Percentiles rank a stretch among this genome's conserved stretches.
These are phyloP conservation scores for Malurus melanocephalus DNA, from an alignment of 2,113 vertebrate species.

Conservation along the genomic window DNA sequence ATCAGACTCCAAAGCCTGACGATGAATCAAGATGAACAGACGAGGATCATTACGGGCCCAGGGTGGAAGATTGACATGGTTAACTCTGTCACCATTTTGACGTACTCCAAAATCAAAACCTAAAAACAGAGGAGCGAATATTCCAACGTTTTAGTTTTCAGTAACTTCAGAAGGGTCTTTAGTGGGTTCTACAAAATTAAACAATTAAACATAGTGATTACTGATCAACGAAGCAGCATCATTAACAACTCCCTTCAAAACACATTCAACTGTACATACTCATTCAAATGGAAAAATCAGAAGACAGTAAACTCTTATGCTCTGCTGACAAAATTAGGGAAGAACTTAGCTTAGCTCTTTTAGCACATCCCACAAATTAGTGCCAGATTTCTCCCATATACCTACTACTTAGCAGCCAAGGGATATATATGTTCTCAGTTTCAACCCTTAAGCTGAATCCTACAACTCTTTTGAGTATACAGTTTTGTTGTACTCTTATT, in stretches of 20 bases:
- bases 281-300: not conserved
- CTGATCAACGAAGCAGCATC: not conserved
- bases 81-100: constrained; percentile 94
- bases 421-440: not conserved
- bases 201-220: not conserved
- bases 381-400: not conserved
- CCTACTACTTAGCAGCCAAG: not conserved
- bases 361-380: not conserved
- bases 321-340: not conserved
- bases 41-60: constrained; percentile 97
- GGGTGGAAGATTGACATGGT: constrained; percentile 93
- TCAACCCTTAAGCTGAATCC: not conserved
- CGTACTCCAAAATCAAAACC: constrained; percentile 97
- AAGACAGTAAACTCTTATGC: not conserved
- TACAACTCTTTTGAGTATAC: not conserved
- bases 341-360: not conserved
- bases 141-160: not conserved
- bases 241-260: not conserved
- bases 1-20: constrained; percentile 95
- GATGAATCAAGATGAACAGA: constrained; percentile 93
- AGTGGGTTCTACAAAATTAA: not conserved
- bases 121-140: constrained; percentile 23
- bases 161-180: not conserved
- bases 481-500: not conserved
- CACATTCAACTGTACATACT: not conserved